These are phyloP conservation scores for Hydrochoerus hydrochaeris DNA, from an alignment of 2,113 vertebrate genomes.

Conservation along the genomic window DNA sequence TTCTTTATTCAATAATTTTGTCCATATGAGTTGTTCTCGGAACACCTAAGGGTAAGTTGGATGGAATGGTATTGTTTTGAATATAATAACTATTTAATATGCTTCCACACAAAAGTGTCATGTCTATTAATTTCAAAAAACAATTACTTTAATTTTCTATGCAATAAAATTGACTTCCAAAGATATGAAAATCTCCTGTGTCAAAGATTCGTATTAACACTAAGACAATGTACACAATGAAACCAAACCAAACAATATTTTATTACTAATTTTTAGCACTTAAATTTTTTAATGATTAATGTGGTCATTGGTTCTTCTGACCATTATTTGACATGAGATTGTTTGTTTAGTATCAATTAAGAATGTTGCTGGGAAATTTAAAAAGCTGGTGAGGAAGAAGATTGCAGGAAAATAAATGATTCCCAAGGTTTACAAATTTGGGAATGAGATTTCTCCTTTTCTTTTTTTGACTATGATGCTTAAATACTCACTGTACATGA, in stretches of 20 bases:
- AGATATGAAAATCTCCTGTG: not conserved
- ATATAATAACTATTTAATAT: constrained; percentile 3
- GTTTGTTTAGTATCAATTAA: not conserved
- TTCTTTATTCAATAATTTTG: constrained; percentile 57
- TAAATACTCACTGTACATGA: not conserved
- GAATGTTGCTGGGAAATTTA: not conserved
- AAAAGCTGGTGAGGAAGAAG: not conserved
- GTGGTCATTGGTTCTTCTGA: not conserved
- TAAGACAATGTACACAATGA: not conserved
- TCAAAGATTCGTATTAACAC: not conserved
- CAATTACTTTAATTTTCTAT: not conserved
- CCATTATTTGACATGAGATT: not conserved
- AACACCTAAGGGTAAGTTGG: constrained; percentile 47
- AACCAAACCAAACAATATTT: not conserved
- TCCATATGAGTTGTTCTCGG: constrained; percentile 66
- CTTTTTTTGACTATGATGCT: not conserved
- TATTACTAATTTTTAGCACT: constrained; percentile 32
- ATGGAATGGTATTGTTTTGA: constrained; percentile 44
- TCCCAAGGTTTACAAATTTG: not conserved
- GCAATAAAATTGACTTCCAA: not conserved
- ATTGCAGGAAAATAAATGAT: not conserved
- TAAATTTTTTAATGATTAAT: not conserved
- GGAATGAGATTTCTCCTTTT: not conserved
- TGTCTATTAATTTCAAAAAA: not conserved
- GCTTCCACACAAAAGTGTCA: not conserved